Base-by-base conservation (phyloP, 2,113 vertebrate genomes). In the Ammodytes dubius region DNA sequence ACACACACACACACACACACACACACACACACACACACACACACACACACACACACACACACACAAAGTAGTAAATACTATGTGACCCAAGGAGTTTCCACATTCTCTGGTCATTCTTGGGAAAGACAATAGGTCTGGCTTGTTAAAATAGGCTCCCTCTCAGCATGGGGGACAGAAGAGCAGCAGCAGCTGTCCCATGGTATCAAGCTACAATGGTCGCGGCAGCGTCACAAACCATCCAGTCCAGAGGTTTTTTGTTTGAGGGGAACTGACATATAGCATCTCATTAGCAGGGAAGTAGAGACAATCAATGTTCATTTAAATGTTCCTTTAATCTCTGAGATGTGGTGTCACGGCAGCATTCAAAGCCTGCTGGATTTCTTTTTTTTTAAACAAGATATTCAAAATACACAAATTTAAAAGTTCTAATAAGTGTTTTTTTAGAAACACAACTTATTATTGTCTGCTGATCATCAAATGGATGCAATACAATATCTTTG, bases 121-220 rank as follows among this genome's bases (percentile, higher is more conserved):
- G 40, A 83, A 89, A 94, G 92, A 94, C 93, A 94, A 93, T 85
- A 58, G 87, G 82, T 84, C 88, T 87, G 85, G 52, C 78, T 87
- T 91, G 87, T 93, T 92, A 91, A 94, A 94, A 93, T 89, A 91
- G 89, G 67, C 87, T 74, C 63, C 47, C 52, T 69, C 86, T 87
- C 91, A 83, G 81, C 50, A 58, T 27, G 85, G 89, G 77, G 69
- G 45, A 76, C 74, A 17, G 70, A 61, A 68, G 73, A 74, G 84
- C 67, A 8, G 37, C 76, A 79, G 88, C 94, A 94, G 93, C 93
- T 94, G 95, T 89, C 78, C 87, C 39, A 46, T 19, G 79, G 81
- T 67, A 81, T 93, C 89, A 90, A 81, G 78, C 85, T 74, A 83
- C 83, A 88, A 19, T 79, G 58, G 85, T 79, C 61, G 69, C 68